Base-by-base conservation (phyloP, 2,113 vertebrate species). In the Fregetta grallaria region DNA sequence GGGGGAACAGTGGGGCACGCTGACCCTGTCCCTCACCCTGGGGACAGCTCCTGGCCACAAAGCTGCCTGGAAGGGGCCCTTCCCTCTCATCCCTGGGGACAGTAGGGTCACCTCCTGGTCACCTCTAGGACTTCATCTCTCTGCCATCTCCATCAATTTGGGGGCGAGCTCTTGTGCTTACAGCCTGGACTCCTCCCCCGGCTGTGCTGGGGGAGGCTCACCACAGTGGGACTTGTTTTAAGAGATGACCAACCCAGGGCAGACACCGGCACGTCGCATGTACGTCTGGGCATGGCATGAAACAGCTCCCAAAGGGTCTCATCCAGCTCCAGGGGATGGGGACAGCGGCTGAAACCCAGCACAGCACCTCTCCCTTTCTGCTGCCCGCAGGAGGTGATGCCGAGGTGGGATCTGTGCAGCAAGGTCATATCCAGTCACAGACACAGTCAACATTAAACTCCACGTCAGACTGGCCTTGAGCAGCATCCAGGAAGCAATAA, bases 401-500 rank as follows among this genome's bases (percentile, higher is more conserved):
- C 4, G 0, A 25, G 86, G 50, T 61, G 32, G 72, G 21, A 34
- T 68, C 75, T 22, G 49, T 42, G 59, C 45, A 58, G 52, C 44
- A 7, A 83, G 59, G 63, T 87, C 85, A 49, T 23, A 63, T 44
- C 34, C 63, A 88, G 32, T 45, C 79, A 67, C 2, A 86, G 80
- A 66, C 68, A 81, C 1, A 0, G 45, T 23, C 75, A 59, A 10
- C 90, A 83, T 42, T 72, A 45, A 91, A 62, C 78, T 62, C 36
- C 56, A 40, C 5, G 1, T 29, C 0, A 0, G 13, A 18, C 56
- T 0, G 4, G 38, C 84, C 84, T 94, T 80, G 84, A 93, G 86
- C 53, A 61, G 74, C 88, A 83, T 86, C 88, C 78, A 94, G 95
- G 85, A 95, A 78, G 92, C 44, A 76, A 97, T 95, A 88, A 97